These are phyloP conservation scores for Eulemur rufifrons DNA, from an alignment of 2,113 vertebrate species.

Conservation along the genomic window DNA sequence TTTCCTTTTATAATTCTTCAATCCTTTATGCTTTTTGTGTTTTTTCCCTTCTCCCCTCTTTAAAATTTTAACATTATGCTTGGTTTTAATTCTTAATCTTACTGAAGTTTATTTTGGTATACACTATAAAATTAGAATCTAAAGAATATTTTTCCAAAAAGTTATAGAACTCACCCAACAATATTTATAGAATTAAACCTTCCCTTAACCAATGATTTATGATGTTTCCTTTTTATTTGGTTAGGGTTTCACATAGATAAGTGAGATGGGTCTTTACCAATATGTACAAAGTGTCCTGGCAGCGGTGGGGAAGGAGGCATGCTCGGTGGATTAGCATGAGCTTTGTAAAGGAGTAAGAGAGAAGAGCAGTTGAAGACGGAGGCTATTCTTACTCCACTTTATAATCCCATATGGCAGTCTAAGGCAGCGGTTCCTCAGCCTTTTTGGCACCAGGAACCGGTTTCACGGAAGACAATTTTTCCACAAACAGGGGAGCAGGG, in stretches of 20 bases:
- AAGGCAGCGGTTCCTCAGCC: too few relatives aligned
- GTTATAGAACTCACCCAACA: background rate
- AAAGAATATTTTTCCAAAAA: background rate
- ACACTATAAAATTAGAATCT: background rate
- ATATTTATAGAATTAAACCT: background rate
- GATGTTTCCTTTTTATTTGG: background rate
- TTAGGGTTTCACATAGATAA: background rate
- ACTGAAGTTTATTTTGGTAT: background rate
- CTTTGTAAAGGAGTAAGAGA: background rate
- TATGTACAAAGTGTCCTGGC: background rate
- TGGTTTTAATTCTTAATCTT: background rate
- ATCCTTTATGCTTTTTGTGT: background rate
- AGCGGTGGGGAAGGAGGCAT: background rate
- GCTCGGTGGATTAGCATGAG: background rate
- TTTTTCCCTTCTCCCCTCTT: background rate
- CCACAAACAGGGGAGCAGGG: too few relatives aligned
- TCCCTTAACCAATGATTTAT: background rate
- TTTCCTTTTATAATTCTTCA: constrained; percentile 15
- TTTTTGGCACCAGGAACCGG: too few relatives aligned
- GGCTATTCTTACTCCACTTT: background rate
- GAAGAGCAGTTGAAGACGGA: background rate
- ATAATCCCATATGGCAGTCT: background rate
- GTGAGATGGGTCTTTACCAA: background rate
- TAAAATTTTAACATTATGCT: constrained; percentile 28
- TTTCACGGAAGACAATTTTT: too few relatives aligned